phyloP scores from a whole-genome alignment of 1,140 invertebrate species.

The Helicoverpa armigera region DNA sequence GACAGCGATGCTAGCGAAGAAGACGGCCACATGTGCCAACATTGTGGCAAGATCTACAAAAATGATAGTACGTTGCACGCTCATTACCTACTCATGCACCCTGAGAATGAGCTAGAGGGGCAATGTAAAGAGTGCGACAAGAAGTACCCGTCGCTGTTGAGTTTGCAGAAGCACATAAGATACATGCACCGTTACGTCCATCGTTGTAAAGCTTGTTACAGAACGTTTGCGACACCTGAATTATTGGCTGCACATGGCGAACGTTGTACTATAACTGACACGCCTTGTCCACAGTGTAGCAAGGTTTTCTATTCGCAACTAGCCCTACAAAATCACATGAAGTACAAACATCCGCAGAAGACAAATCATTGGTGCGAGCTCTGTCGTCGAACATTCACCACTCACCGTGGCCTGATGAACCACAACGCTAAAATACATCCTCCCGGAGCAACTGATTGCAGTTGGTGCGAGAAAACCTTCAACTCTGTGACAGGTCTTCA shows the following conservation, averaged over 20 bases:
- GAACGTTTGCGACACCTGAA: conserved; percentile 62
- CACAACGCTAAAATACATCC: conserved; percentile 69
- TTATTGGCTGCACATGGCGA: conserved; percentile 57
- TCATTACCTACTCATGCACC: conserved; percentile 67
- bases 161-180: conserved; percentile 71
- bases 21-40: conserved; percentile 56
- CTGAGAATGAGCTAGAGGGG: conserved; percentile 56
- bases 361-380: conserved; percentile 64
- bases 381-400: conserved; percentile 68
- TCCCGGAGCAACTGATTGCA: conserved; percentile 61
- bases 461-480: conserved; percentile 64
- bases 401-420: conserved; percentile 64
- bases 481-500: conserved; percentile 64
- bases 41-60: conserved; percentile 73
- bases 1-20: conserved; percentile 39
- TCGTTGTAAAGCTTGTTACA: conserved; percentile 72
- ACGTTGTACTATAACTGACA: conserved; percentile 60
- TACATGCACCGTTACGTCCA: conserved; percentile 73
- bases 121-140: conserved; percentile 68
- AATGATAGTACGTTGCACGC: conserved; percentile 63
- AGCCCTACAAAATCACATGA: conserved; percentile 72
- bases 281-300: conserved; percentile 64
- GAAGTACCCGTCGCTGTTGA: conserved; percentile 68
- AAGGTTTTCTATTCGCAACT: conserved; percentile 68
- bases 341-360: conserved; percentile 69